These are phyloP conservation scores for Polypterus senegalus DNA, from an alignment of 2,113 vertebrate species.

Conservation along the genomic window DNA sequence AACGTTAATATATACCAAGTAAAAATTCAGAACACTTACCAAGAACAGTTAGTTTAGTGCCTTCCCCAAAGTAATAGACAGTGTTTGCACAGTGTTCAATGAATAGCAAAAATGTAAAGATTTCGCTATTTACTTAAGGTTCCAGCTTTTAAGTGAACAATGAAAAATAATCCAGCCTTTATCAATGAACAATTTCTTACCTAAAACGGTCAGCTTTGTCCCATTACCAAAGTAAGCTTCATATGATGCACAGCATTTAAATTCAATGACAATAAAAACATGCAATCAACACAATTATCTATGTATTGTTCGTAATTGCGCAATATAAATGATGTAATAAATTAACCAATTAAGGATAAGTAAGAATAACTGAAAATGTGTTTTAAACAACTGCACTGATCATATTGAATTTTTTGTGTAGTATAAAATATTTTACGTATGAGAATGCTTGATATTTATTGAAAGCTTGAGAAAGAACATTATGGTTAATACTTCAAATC, in stretches of 20 bases:
- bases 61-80: background rate
- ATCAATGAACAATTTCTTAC: conserved; percentile 18
- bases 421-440: conserved; percentile 3
- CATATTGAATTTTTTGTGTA: conserved; percentile 26
- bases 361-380: conserved; percentile 5
- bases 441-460: background rate
- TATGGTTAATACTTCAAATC: background rate
- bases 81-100: conserved; percentile 1
- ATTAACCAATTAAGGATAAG: background rate
- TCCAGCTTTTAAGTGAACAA: background rate
- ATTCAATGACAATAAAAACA: conserved; percentile 11
- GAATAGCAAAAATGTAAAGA: background rate
- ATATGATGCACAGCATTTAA: conserved; percentile 17
- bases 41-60: conserved; percentile 28
- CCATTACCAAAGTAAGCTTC: conserved; percentile 36
- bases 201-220: conserved; percentile 41
- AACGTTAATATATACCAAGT: no score
- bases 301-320: background rate
- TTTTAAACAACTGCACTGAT: conserved; percentile 22
- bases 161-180: background rate
- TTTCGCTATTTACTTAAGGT: background rate
- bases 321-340: no score
- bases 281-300: background rate
- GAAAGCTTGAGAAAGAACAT: background rate
- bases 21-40: conserved; percentile 30